Conservation (phyloP, 2,888 invertebrate species). For the Dorcus hopei region DNA sequence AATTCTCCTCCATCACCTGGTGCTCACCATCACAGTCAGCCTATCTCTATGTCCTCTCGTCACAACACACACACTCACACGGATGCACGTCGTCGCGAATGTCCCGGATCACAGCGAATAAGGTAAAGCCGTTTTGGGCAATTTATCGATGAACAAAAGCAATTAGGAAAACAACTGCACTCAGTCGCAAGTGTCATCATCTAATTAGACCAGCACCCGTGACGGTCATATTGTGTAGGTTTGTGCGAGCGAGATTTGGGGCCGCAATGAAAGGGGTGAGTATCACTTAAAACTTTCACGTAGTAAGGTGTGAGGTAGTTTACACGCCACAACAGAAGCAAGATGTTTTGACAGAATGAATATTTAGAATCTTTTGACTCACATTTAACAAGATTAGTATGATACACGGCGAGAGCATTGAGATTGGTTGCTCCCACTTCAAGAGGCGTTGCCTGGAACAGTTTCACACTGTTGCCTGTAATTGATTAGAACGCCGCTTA, state of each 20-base stretch:
- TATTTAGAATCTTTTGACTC: slow-evolving; percentile 49
- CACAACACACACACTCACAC: background rate
- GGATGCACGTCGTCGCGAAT: background rate
- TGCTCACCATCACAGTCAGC: slow-evolving; percentile 27
- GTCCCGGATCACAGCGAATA: background rate
- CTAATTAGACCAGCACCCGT: background rate
- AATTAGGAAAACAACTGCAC: background rate
- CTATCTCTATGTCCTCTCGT: background rate
- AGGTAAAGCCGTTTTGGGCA: background rate
- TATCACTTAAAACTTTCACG: slow-evolving; percentile 16
- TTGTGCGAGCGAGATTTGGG: background rate
- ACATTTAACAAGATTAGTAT: slow-evolving; percentile 48
- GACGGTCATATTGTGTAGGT: background rate
- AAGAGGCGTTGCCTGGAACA: slow-evolving; percentile 44
- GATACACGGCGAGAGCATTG: slow-evolving; percentile 48
- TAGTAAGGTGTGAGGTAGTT: slow-evolving; percentile 26
- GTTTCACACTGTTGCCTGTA: slow-evolving; percentile 55
- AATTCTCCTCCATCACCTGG: slow-evolving; percentile 60
- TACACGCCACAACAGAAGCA: slow-evolving; percentile 38
- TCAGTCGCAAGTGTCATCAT: background rate
- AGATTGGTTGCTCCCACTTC: slow-evolving; percentile 53
- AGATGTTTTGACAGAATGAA: slow-evolving; percentile 51
- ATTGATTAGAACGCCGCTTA: slow-evolving; percentile 51
- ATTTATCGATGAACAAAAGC: background rate
- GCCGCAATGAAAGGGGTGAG: background rate